These are phyloP conservation scores for Galago senegalensis DNA, from an alignment of 2,797 vertebrate genomes.

Conservation along the genomic window DNA sequence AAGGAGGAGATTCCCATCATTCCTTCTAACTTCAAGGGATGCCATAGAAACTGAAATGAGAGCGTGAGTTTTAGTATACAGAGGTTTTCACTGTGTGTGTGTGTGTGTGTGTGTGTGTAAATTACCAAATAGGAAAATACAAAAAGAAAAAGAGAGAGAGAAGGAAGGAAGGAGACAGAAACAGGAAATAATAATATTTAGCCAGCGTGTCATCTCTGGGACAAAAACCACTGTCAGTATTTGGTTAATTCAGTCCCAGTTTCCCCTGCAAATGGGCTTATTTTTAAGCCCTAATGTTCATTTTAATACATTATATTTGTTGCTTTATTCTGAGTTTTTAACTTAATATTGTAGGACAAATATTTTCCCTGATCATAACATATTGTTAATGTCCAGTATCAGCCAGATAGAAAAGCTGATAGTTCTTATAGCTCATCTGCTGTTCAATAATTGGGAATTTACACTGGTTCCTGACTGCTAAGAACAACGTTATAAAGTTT, in stretches of 20 bases:
- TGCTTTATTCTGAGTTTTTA: background rate
- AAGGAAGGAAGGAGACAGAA: background rate
- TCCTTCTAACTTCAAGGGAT: background rate
- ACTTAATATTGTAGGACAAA: background rate
- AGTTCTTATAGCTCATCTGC: background rate
- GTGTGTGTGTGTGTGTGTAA: background rate
- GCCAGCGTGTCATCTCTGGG: background rate
- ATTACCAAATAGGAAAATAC: conserved; percentile 15
- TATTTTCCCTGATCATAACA: background rate
- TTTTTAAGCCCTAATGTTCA: background rate
- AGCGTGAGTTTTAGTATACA: background rate
- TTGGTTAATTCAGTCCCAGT: background rate
- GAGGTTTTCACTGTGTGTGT: background rate
- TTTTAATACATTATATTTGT: background rate
- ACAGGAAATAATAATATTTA: background rate
- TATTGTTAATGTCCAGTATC: background rate
- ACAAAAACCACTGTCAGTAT: background rate
- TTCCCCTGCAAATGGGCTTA: background rate
- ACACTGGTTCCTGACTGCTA: background rate
- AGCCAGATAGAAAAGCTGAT: background rate
- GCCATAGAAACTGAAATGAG: background rate
- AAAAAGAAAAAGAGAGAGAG: background rate
- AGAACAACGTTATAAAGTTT: background rate
- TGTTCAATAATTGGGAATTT: background rate
- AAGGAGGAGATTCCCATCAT: background rate